phyloP scores from a whole-genome alignment of 2,797 vertebrate genomes.

The Arrhamphus sclerolepis region DNA sequence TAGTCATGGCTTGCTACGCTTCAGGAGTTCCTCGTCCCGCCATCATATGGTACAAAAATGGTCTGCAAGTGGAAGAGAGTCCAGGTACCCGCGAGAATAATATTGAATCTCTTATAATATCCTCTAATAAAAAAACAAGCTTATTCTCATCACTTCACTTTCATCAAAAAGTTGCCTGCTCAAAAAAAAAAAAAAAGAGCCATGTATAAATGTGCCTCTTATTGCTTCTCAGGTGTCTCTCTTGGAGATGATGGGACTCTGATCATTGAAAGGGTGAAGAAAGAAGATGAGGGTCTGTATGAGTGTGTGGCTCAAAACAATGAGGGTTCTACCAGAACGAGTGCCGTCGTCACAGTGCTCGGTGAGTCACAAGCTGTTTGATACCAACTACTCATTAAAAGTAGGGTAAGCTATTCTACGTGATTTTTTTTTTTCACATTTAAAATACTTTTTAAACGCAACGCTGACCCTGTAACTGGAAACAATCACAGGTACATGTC shows the following conservation, averaged over 20 bases:
- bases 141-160: no score
- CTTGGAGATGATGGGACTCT: constrained; percentile 80
- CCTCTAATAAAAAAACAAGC: no score
- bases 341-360: constrained; percentile 84
- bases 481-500: no score
- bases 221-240: constrained; percentile 86
- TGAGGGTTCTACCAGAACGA: constrained; percentile 82
- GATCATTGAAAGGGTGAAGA: constrained; percentile 90
- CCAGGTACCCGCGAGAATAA: constrained; percentile 79
- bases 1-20: constrained; percentile 84
- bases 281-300: constrained; percentile 91
- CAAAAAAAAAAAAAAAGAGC: no score
- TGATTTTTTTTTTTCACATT: no score
- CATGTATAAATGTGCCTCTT: no score
- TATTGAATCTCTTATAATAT: neutral
- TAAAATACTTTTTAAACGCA: no score
- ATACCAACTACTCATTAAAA: no score
- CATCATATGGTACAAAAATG: constrained; percentile 88
- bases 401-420: no score
- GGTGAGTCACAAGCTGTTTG: constrained; percentile 77
- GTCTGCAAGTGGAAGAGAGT: constrained; percentile 77
- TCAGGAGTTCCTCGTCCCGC: constrained; percentile 82
- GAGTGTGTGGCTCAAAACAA: constrained; percentile 86
- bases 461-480: no score
- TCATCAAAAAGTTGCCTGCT: no score